A percentile compares a stretch with the other conserved stretches of the same genome.
Conservation (phyloP, 2,797 vertebrate genomes). For the Oreortyx pictus region DNA sequence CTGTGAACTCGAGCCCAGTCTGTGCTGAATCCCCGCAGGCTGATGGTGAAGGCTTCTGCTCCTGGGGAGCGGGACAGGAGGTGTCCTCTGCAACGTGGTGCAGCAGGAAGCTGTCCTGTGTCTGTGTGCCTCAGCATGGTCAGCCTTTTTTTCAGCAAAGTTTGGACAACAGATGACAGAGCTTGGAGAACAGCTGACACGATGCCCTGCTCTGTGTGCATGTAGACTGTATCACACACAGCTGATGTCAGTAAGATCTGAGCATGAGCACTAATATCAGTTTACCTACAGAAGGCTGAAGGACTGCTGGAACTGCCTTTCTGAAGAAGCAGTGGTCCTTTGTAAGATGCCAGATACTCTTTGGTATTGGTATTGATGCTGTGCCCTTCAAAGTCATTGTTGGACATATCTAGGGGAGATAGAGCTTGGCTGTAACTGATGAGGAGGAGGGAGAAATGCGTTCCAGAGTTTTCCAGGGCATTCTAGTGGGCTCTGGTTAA, state of each 20-base stretch:
- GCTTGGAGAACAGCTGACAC: neutral
- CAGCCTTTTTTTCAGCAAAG: neutral
- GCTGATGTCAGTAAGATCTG: neutral
- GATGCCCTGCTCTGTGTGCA: neutral
- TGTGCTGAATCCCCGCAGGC: neutral
- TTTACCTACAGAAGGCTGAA: neutral
- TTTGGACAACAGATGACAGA: neutral
- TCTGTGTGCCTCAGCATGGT: neutral
- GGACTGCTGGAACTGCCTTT: neutral
- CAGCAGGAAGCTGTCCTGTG: neutral
- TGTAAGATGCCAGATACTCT: neutral
- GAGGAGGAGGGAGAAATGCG: neutral
- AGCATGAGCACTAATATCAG: neutral
- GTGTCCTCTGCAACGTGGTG: accelerated
- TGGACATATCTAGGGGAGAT: neutral
- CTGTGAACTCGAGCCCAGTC: neutral
- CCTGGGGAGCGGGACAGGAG: neutral
- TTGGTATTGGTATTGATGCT: neutral
- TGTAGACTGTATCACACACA: neutral
- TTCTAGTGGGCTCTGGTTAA: neutral
- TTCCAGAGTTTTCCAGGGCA: neutral
- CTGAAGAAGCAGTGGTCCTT: neutral
- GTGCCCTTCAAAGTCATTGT: neutral
- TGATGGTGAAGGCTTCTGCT: neutral
- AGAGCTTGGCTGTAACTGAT: neutral